Evolutionary conservation across 2,797 vertebrate species (phyloP).

Genomic region (Typhlichthys subterraneus): DNA sequence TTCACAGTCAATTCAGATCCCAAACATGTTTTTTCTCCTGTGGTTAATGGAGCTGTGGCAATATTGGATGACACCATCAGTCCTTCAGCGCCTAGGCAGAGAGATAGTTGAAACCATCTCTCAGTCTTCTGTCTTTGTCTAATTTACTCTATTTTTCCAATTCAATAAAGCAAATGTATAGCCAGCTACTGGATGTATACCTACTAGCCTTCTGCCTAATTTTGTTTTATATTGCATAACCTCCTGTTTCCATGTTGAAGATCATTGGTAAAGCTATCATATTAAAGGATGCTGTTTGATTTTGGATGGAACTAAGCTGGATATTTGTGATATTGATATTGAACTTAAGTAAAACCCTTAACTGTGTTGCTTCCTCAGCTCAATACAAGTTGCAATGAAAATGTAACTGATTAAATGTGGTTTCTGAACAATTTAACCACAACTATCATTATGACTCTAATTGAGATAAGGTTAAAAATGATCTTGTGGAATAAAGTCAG

Average conservation of each 20-base stretch:
- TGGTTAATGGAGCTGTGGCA: slow-evolving; percentile 23
- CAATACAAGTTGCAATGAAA: too few relatives aligned
- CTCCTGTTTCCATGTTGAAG: slow-evolving; percentile 30
- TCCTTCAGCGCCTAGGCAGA: background rate
- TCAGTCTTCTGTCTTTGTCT: slow-evolving; percentile 12
- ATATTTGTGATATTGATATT: slow-evolving; percentile 16
- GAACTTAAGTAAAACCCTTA: too few relatives aligned
- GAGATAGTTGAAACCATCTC: background rate
- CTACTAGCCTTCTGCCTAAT: slow-evolving; percentile 11
- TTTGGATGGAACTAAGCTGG: slow-evolving; percentile 8
- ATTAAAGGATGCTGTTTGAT: slow-evolving; percentile 12
- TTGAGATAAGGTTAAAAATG: too few relatives aligned
- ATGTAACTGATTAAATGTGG: too few relatives aligned
- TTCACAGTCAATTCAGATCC: slow-evolving; percentile 11
- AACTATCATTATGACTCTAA: too few relatives aligned
- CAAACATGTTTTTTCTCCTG: slow-evolving; percentile 18
- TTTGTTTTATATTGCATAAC: slow-evolving; percentile 28
- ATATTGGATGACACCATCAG: slow-evolving; percentile 6
- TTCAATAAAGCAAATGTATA: background rate
- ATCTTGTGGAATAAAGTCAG: too few relatives aligned
- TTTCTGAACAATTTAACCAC: too few relatives aligned
- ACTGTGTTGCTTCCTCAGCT: too few relatives aligned
- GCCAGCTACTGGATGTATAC: slow-evolving; percentile 16
- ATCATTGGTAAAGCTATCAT: background rate
- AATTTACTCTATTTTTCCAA: background rate